Evolutionary conservation across 2,797 vertebrate genomes (phyloP).

Genomic region (Eulemur rubriventer): DNA sequence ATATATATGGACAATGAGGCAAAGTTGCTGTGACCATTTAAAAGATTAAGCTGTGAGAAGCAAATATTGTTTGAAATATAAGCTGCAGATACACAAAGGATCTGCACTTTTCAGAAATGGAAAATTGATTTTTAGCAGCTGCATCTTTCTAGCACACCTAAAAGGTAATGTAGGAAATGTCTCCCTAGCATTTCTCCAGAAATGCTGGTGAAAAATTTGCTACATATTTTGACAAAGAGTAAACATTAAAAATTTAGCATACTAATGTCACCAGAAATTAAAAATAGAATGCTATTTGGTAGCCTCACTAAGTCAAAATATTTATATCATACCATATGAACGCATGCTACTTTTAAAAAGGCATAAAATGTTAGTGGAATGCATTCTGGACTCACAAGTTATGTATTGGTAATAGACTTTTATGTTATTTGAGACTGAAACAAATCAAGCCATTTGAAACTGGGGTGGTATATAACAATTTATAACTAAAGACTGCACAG

Average conservation of each 20-base stretch:
- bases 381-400: not conserved
- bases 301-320: not conserved
- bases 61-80: slow-evolving; percentile 31
- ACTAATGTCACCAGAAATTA: slow-evolving; percentile 59
- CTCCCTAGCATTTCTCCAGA: not conserved
- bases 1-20: not conserved
- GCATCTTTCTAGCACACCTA: slow-evolving; percentile 27
- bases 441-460: not conserved
- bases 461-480: not conserved
- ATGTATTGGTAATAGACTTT: not conserved
- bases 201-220: not conserved
- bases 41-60: slow-evolving; percentile 66
- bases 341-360: not conserved
- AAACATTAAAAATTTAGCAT: slow-evolving; percentile 47
- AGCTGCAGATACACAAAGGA: not conserved
- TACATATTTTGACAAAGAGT: slow-evolving; percentile 38
- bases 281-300: not conserved
- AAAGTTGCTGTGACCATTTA: slow-evolving; percentile 27
- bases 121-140: slow-evolving; percentile 72
- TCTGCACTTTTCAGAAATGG: slow-evolving; percentile 67
- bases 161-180: not conserved
- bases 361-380: not conserved
- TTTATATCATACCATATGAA: not conserved
- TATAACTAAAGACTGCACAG: not conserved
- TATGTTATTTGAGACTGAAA: not conserved